Evolutionary conservation across 2,888 invertebrate genomes (phyloP).

Genomic region (Pandemis cinnamomeana): DNA sequence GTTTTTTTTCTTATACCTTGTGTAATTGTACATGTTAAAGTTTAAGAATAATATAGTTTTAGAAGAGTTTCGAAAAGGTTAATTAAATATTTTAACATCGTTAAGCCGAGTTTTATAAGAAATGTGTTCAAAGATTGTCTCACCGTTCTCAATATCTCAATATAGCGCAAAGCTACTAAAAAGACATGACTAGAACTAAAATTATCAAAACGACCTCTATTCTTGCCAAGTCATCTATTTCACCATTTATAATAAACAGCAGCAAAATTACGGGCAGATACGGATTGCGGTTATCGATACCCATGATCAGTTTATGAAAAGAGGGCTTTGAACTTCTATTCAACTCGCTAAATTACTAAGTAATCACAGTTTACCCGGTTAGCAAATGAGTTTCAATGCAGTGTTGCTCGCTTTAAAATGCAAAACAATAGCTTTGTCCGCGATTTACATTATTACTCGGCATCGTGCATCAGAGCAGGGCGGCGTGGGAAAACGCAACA

Average conservation of each 20-base stretch:
- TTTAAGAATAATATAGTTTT: too few relatives aligned
- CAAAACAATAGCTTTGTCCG: slow-evolving; percentile 26
- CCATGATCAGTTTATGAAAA: background rate
- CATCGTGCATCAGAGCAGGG: slow-evolving; percentile 15
- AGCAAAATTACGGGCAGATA: background rate
- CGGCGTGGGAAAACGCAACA: slow-evolving; percentile 41
- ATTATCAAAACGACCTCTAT: background rate
- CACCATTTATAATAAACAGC: background rate
- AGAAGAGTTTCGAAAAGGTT: too few relatives aligned
- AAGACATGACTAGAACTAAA: too few relatives aligned
- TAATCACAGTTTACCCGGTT: background rate
- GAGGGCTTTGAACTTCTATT: background rate
- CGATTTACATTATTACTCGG: slow-evolving; percentile 29
- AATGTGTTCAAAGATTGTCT: background rate
- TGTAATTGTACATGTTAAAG: too few relatives aligned
- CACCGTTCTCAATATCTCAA: background rate
- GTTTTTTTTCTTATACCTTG: too few relatives aligned
- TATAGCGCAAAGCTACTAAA: too few relatives aligned
- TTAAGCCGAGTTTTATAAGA: background rate
- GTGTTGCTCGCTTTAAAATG: slow-evolving; percentile 3
- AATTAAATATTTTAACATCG: too few relatives aligned
- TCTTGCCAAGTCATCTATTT: background rate
- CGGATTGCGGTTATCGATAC: background rate
- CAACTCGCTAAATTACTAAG: background rate
- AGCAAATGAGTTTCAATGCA: background rate